Conservation (phyloP, 2,797 vertebrate species). For the Dendrocincla fuliginosa region DNA sequence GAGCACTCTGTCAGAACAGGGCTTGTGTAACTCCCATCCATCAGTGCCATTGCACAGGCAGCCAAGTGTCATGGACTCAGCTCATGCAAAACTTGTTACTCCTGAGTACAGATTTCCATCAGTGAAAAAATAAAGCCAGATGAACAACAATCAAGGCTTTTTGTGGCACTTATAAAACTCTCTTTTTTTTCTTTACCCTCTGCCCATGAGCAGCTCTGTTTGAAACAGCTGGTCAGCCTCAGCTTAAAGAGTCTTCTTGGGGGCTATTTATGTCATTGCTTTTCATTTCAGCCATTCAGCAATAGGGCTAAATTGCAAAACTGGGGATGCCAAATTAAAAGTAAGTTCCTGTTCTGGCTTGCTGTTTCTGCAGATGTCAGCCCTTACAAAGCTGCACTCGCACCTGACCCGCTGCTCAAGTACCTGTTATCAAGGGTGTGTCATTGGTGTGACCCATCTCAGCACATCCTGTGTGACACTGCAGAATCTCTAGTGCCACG, state of each 20-base stretch:
- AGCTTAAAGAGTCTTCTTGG: not conserved
- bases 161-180: constrained; percentile 32
- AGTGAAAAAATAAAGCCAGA: constrained; percentile 64
- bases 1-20: constrained; percentile 23
- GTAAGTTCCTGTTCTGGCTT: not conserved
- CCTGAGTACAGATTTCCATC: constrained; percentile 59
- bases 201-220: not conserved
- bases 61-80: constrained; percentile 55
- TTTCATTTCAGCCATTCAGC: not conserved
- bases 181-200: constrained; percentile 7
- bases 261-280: not conserved
- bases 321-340: not conserved
- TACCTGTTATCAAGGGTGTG: not conserved
- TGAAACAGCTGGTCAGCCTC: constrained; percentile 33
- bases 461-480: not conserved
- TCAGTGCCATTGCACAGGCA: constrained; percentile 39
- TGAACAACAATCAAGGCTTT: constrained; percentile 60
- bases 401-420: not conserved
- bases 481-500: not conserved
- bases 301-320: not conserved
- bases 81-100: constrained; percentile 57
- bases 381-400: not conserved
- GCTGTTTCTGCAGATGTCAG: not conserved
- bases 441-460: not conserved
- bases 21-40: constrained; percentile 58